Base-by-base conservation (phyloP, 37 sponge, comb jelly and placozoan genomes). In the Halichondria panicea region DNA sequence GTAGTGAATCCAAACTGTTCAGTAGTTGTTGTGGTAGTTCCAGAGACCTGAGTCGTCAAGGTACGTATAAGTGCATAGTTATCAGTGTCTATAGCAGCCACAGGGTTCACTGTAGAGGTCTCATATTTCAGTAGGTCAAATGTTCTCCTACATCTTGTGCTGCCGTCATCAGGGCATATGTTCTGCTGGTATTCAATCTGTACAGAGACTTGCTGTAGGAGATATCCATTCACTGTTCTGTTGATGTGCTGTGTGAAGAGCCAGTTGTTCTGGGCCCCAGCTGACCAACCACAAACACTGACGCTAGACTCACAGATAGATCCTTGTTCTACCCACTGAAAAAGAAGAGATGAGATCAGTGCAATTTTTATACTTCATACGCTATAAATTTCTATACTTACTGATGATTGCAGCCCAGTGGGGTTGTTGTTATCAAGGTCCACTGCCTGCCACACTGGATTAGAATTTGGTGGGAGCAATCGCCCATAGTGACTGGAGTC, bases 171-270 rank as follows among this genome's bases (percentile, higher is more conserved):
- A n/a, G n/a, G n/a, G 38, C 77, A 77, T 24, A 22, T 36, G 22
- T 64, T 50, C 37, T 53, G 66, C 36, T 30, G 6, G 34, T 66
- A 66, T 2, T 77, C 54, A 9, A 77, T 39, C 54, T 33, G 35
- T 41, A 77, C 66, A 24, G 39, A 52, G 39, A 77, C 66, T 77
- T 77, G 77, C 25, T 37, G 52, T 19, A 77, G 66, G 0, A 27
- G 37, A 36, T 25, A 44, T 41, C 77, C 77, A 65, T 77, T 28
- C 21, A 52, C 66, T n/a, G 62, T 43, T 36, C 72, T 72, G 44
- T 41, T 66, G 77, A 77, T 77, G 66, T 53, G 55, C 66, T 77
- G 77, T 8, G 77, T 77, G 54, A 77, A 66, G 33, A 77, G 41
- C 77, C 77, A 77, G 66, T 77, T 77, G 63, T 65, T 54, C 54